Evolutionary conservation across 2,113 vertebrate genomes (phyloP), one percentile per base, ranked within the genome.

Genomic region (Lepisosteus osseus): DNA sequence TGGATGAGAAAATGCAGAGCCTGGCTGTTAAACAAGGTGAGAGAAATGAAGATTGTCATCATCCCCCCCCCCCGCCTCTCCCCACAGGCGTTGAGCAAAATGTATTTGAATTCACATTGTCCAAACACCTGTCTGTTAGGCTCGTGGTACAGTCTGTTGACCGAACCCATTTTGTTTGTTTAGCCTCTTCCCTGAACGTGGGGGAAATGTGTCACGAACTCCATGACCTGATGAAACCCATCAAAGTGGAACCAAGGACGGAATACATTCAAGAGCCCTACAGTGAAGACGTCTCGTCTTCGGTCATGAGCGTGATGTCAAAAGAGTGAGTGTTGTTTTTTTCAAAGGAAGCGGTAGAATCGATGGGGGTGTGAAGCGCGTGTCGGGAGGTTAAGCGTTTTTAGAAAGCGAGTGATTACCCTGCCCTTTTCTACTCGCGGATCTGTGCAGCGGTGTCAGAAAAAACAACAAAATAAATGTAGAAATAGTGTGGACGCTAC

Each of bases 181-280:
- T 74, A 88, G 83, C 69, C 76, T 86, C 79, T 17, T 67, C 78
- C n/a, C 57, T 64, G 2, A 85, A 80, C 63, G 43, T 80, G 8
- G 57, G 65, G 2, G 88, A 90, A 14, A 56, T 47, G 2, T 65
- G 65, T 40, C 76, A 76, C 0, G 93, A 96, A 73, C 81, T 86
- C 78, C 84, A 90, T 55, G 76, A 91, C 55, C 73, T 94, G 83
- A 92, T 93, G 86, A 96, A 93, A 87, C 78, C 91, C 80, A 95
- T 98, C 86, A 99, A 98, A 92, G 84, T 89, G 17, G 96, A 99
- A 80, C 90, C 91, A 42, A 92, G 85, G 73, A 77, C 86, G 0
- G 93, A 96, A 79, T 83, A 81, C 6, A 0, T 12, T 43, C 80
- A 79, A 55, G 84, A 87, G 61, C 56, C 63, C 40, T 93, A 93